phyloP scores from a whole-genome alignment of 2,797 vertebrate genomes.

The Buphagus erythrorhynchus region DNA sequence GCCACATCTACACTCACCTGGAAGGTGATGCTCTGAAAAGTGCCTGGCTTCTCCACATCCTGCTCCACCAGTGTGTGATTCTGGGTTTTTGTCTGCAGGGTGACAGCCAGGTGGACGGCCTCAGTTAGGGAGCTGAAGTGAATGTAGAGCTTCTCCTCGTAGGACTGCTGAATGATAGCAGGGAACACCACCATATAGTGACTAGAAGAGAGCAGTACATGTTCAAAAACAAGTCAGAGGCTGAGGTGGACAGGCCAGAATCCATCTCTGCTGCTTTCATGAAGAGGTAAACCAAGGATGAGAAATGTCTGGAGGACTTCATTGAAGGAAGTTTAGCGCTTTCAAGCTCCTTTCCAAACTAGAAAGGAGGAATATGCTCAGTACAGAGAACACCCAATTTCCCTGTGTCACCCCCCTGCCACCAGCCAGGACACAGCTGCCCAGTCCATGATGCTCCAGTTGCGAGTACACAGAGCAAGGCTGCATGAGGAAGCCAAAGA shows the following conservation, averaged over 20 bases:
- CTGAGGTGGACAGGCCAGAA: not conserved
- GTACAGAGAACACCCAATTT: not conserved
- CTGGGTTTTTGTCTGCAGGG: not conserved
- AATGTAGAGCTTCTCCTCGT: slow-evolving; percentile 40
- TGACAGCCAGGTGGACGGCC: not conserved
- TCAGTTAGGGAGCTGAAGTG: slow-evolving; percentile 35
- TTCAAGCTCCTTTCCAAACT: not conserved
- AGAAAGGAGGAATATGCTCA: not conserved
- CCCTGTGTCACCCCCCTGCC: not conserved
- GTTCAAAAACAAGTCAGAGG: not conserved
- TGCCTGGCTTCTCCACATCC: slow-evolving; percentile 41
- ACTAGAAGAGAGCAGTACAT: slow-evolving; percentile 6
- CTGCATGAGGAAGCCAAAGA: not conserved
- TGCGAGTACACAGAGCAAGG: not conserved
- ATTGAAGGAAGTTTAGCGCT: not conserved
- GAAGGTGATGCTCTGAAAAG: slow-evolving; percentile 22
- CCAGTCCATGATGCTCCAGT: rapidly evolving
- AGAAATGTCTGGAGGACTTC: not conserved
- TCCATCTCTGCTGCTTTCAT: not conserved
- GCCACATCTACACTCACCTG: not conserved
- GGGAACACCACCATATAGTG: slow-evolving; percentile 52
- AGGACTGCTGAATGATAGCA: slow-evolving; percentile 14
- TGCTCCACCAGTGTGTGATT: slow-evolving; percentile 39
- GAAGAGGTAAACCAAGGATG: not conserved
- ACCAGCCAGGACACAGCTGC: not conserved